phyloP scores from a whole-genome alignment of 2,797 vertebrate genomes.

The Hipposideros larvatus region DNA sequence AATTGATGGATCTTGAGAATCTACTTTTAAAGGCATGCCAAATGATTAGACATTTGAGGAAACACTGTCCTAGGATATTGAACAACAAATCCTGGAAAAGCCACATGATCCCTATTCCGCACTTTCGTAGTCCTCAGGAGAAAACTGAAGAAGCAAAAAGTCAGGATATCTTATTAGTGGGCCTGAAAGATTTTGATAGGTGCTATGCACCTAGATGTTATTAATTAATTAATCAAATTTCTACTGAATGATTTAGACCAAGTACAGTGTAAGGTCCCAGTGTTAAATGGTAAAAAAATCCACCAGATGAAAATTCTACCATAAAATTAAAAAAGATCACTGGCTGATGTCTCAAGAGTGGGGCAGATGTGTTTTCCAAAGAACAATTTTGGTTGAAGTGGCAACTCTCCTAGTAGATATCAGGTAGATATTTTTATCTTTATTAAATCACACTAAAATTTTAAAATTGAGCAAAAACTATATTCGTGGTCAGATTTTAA shows the following conservation, averaged over 20 bases:
- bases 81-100: neutral
- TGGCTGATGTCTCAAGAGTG: neutral
- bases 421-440: neutral
- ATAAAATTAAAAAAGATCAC: neutral
- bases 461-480: neutral
- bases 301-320: neutral
- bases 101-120: neutral
- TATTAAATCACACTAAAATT: neutral
- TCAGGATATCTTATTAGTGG: neutral
- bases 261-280: neutral
- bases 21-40: neutral
- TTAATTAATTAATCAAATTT: neutral
- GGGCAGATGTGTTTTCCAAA: neutral
- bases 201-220: neutral
- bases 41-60: neutral
- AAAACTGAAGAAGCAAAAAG: neutral
- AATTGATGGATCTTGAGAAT: neutral
- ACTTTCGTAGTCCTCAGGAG: neutral
- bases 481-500: neutral
- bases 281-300: neutral
- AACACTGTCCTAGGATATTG: neutral
- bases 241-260: neutral
- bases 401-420: neutral
- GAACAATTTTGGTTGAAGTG: neutral
- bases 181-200: neutral